A percentile compares a stretch with the other conserved stretches of the same genome.
phyloP scores from a whole-genome alignment of 2,797 vertebrate species.

The Sciurus vulgaris region DNA sequence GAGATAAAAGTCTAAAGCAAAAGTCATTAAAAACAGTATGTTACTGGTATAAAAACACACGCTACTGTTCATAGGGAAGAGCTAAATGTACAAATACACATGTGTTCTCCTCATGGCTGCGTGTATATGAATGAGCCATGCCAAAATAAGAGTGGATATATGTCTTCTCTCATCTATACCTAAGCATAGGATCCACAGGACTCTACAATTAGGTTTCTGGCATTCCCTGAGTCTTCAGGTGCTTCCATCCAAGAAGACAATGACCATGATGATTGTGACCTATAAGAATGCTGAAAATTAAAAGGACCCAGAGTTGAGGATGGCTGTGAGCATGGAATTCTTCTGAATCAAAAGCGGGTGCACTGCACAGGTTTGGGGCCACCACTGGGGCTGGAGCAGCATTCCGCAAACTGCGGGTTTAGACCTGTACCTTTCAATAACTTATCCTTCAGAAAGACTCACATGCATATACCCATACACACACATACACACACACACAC shows the following conservation, averaged over 20 bases:
- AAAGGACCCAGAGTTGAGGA: background rate
- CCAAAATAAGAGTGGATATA: rapidly evolving
- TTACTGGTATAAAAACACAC: background rate
- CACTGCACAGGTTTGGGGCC: too few relatives aligned
- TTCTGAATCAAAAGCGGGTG: background rate
- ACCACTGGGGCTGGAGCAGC: background rate
- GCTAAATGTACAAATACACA: background rate
- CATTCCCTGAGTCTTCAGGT: background rate
- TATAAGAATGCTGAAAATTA: background rate
- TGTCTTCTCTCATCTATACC: rapidly evolving
- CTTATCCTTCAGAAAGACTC: background rate
- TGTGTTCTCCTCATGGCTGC: rapidly evolving
- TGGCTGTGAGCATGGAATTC: background rate
- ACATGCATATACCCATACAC: background rate
- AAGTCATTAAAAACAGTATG: background rate
- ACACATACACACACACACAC: too few relatives aligned
- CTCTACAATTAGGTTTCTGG: rapidly evolving
- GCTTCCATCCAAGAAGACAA: rapidly evolving
- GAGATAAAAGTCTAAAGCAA: background rate
- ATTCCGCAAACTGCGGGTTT: too few relatives aligned
- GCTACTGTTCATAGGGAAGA: background rate
- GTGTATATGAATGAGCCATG: rapidly evolving
- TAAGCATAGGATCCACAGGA: rapidly evolving
- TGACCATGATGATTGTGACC: rapidly evolving
- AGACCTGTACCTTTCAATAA: background rate